A percentile compares a stretch with the other conserved stretches of the same genome.
phyloP scores from a whole-genome alignment of 2,888 invertebrate species.

The Cryptops parisi region DNA sequence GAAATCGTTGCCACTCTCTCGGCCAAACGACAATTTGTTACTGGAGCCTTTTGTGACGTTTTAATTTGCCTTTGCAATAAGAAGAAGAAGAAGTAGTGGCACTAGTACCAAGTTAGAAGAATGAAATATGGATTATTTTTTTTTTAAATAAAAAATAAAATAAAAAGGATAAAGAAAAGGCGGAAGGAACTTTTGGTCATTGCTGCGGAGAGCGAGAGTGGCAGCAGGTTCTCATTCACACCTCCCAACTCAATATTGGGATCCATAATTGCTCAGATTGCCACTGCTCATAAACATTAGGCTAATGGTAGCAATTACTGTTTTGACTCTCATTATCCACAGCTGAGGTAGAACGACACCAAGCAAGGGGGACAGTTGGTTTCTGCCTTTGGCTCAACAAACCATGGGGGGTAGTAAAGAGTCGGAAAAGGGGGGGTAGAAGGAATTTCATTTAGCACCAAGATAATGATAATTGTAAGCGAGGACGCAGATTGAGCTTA shows the following conservation, averaged over 20 bases:
- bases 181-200: too few relatives aligned
- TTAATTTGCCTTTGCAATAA: too few relatives aligned
- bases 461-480: slow-evolving; percentile 13
- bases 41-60: too few relatives aligned
- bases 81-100: too few relatives aligned
- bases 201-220: too few relatives aligned
- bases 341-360: slow-evolving; percentile 8
- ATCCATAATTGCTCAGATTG: slow-evolving; percentile 12
- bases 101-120: too few relatives aligned
- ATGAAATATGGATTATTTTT: too few relatives aligned
- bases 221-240: slow-evolving; percentile 3
- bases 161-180: too few relatives aligned
- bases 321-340: slow-evolving; percentile 11
- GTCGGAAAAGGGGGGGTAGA: neutral
- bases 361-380: neutral
- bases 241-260: slow-evolving; percentile 5
- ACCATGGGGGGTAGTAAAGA: neutral
- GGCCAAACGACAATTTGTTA: too few relatives aligned
- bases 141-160: too few relatives aligned
- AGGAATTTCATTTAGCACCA: slow-evolving; percentile 11
- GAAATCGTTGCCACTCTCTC: too few relatives aligned
- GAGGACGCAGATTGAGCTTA: slow-evolving; percentile 5
- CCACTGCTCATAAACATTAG: slow-evolving; percentile 13
- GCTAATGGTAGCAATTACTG: slow-evolving; percentile 13
- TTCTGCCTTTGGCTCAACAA: neutral